These are phyloP conservation scores for Anguilla japonica DNA, from an alignment of 2,113 vertebrate genomes.

Conservation along the genomic window DNA sequence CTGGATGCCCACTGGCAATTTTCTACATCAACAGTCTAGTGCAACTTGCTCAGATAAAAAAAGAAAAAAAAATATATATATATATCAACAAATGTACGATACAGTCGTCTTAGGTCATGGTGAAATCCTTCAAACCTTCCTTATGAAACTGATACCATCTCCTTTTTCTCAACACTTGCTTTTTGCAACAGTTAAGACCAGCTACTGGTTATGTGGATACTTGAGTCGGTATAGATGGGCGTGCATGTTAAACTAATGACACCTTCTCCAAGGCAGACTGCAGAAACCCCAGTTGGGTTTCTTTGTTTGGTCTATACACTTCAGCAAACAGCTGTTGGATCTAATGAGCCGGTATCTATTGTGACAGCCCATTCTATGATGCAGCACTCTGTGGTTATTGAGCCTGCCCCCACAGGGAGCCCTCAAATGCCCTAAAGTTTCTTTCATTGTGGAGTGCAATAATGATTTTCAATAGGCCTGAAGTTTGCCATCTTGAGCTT, in stretches of 20 bases:
- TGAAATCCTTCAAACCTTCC: background rate
- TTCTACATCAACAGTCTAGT: constrained; percentile 5
- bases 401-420: background rate
- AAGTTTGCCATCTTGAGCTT: background rate
- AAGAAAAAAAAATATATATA: too few relatives aligned
- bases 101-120: background rate
- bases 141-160: background rate
- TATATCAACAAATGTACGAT: background rate
- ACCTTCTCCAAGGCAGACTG: background rate
- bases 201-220: background rate
- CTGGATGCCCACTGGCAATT: constrained; percentile 1
- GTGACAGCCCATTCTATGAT: background rate
- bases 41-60: constrained; percentile 4
- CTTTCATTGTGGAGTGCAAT: background rate
- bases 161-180: background rate
- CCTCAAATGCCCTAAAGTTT: background rate
- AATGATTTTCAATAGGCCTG: background rate
- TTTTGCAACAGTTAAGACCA: background rate
- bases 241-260: background rate
- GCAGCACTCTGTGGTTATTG: background rate
- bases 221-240: background rate
- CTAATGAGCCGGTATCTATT: background rate
- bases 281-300: background rate
- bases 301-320: background rate
- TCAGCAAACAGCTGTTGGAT: background rate